Evolutionary conservation across 2,888 invertebrate species (phyloP), one percentile per base, ranked within the genome.

Genomic region (Plagiodera versicolora): DNA sequence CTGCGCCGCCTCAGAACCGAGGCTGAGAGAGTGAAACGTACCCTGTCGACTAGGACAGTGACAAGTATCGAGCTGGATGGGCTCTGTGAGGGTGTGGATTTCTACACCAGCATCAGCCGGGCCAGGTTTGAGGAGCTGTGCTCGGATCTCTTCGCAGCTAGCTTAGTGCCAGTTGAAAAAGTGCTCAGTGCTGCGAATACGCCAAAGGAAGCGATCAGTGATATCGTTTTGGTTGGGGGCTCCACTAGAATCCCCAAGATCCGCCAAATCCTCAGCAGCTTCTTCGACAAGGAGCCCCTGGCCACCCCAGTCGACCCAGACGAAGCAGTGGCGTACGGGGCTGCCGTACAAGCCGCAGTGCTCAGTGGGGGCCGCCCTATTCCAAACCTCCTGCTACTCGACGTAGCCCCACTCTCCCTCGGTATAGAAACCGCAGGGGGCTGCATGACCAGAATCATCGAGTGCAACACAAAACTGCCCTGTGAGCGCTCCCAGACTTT

Each of bases 231-330:
- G 39, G 92, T 92, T 47, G 92, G 92, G 14, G 92, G 91, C 20
- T 91, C 90, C 0, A 91, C 89, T 0, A 85, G 91, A 61, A 91
- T 92, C 58, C 92, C 91, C 0, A 91, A 91, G 76, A 86, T 92
- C 35, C 91, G 91, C 78, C 87, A 81, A 61, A 77, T 92, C 67
- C 81, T 92, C 19, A 86, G 89, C 78, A 88, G 88, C 77, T 91
- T 87, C 82, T 91, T 91, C 84, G 85, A 85, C 67, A 89, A 85
- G 8, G 77, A 77, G 64, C 50, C 71, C 9, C 61, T 78, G 35
- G 77, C 77, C 59, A 61, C 77, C 4, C 77, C 78, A 49, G 77
- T 77, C 57, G 77, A 78, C 56, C 78, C 78, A 48, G 78, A 77
- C 55, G 78, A 78, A 65, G 78, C 78, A n/a, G 77, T 77, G 0